A percentile compares a stretch with the other conserved stretches of the same genome.
Conservation (phyloP, 2,113 vertebrate species). For the Tenebrosternarchus preto region DNA sequence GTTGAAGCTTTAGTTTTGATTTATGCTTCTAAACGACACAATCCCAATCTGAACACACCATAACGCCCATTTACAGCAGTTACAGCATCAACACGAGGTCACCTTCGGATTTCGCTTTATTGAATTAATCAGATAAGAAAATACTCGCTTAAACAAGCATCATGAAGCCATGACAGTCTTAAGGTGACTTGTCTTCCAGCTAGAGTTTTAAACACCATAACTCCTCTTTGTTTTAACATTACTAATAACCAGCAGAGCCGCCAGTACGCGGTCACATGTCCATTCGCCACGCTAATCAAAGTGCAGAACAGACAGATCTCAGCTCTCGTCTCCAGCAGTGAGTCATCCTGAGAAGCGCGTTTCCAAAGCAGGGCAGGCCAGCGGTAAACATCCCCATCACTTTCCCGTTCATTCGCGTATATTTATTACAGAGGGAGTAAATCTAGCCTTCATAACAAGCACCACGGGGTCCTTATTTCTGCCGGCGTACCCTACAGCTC, state of each 20-base stretch:
- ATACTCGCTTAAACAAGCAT: background rate
- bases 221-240: background rate
- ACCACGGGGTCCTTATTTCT: background rate
- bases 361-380: slow-evolving; percentile 2
- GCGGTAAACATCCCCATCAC: slow-evolving; percentile 37
- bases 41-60: too few species aligned
- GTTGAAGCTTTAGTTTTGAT: too few species aligned
- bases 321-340: background rate
- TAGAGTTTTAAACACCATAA: background rate
- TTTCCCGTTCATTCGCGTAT: slow-evolving; percentile 7
- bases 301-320: slow-evolving; percentile 12
- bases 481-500: background rate
- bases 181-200: too few species aligned
- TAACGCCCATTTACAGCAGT: too few species aligned
- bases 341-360: slow-evolving; percentile 14
- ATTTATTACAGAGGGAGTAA: background rate
- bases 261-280: background rate
- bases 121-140: background rate
- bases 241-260: background rate
- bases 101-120: too few species aligned
- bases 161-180: too few species aligned
- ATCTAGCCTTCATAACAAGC: slow-evolving; percentile 26
- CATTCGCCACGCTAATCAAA: slow-evolving; percentile 6
- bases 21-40: too few species aligned
- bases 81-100: too few species aligned